Percentiles rank a stretch among this genome's conserved stretches.
Conservation (phyloP, 2,888 invertebrate species). For the Punctoribates punctum region DNA sequence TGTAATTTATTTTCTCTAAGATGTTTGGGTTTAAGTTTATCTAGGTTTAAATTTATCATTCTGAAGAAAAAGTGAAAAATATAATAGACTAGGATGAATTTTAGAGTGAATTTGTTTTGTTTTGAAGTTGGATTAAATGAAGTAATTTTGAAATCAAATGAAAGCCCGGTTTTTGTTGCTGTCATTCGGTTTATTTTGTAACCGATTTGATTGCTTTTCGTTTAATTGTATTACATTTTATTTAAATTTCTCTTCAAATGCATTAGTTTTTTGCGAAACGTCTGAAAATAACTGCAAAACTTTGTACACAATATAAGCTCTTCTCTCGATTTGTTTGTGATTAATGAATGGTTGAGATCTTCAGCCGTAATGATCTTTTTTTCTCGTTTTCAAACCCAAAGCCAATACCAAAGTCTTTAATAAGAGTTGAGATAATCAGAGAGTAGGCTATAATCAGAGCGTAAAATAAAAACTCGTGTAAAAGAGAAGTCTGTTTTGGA, state of each 20-base stretch:
- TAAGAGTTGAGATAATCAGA: slow-evolving; percentile 11
- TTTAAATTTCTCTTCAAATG: not conserved
- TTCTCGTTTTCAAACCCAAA: not conserved
- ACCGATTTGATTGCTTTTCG: not conserved
- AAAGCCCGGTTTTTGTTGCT: too few species aligned
- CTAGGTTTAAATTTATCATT: too few species aligned
- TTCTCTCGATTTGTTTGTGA: slow-evolving; percentile 18
- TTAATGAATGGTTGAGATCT: slow-evolving; percentile 24
- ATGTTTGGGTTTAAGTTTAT: too few species aligned
- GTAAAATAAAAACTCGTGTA: not conserved
- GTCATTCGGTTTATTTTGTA: too few species aligned
- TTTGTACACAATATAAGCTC: not conserved
- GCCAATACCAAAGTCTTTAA: not conserved
- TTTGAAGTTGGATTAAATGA: too few species aligned
- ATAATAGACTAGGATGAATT: too few species aligned
- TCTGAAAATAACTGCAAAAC: not conserved
- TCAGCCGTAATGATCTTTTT: not conserved
- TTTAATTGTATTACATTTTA: slow-evolving; percentile 6
- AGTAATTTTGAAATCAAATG: too few species aligned
- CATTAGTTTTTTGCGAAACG: not conserved
- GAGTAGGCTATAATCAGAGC: not conserved
- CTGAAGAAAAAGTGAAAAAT: too few species aligned
- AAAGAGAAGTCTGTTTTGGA: too few species aligned
- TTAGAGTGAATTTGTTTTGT: too few species aligned
- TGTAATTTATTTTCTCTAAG: too few species aligned